Evolutionary conservation across 2,113 vertebrate genomes (phyloP).

Genomic region (Marcusenius ussheri): DNA sequence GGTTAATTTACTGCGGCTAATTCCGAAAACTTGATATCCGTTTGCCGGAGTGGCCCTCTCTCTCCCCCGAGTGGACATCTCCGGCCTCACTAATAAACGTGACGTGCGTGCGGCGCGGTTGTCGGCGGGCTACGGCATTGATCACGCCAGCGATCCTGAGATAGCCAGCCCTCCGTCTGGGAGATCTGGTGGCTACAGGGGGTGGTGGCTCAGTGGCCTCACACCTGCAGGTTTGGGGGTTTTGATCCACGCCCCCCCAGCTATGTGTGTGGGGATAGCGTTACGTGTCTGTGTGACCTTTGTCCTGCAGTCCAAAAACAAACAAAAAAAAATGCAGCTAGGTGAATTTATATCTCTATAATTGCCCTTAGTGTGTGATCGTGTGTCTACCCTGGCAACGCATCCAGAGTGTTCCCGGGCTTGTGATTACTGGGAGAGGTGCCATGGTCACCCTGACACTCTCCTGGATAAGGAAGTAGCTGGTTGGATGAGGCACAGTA

Average conservation of each 20-base stretch:
- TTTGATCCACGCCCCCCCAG: not conserved
- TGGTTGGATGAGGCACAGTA: not conserved
- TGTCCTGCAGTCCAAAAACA: not conserved
- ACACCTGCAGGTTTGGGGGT: not conserved
- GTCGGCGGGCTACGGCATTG: not conserved
- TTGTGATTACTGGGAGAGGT: not conserved
- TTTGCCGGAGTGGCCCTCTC: not conserved
- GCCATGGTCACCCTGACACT: not conserved
- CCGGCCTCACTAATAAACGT: not conserved
- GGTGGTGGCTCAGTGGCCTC: not conserved
- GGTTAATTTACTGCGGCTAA: conserved; percentile 10
- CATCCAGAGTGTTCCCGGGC: not conserved
- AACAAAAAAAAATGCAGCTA: not conserved
- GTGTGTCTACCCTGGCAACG: not conserved
- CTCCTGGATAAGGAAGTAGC: not conserved
- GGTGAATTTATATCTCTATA: not conserved
- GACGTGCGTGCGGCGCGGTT: not conserved
- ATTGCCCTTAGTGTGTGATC: not conserved
- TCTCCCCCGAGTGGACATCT: not conserved
- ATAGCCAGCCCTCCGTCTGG: not conserved
- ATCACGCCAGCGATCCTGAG: not conserved
- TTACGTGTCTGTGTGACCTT: not conserved
- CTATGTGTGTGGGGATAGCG: not conserved
- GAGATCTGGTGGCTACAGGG: not conserved
- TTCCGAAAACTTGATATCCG: conserved; percentile 9